A percentile compares a stretch with the other conserved stretches of the same genome.
phyloP scores from a whole-genome alignment of 2,888 invertebrate species.

The Nephrotoma guestfalica region DNA sequence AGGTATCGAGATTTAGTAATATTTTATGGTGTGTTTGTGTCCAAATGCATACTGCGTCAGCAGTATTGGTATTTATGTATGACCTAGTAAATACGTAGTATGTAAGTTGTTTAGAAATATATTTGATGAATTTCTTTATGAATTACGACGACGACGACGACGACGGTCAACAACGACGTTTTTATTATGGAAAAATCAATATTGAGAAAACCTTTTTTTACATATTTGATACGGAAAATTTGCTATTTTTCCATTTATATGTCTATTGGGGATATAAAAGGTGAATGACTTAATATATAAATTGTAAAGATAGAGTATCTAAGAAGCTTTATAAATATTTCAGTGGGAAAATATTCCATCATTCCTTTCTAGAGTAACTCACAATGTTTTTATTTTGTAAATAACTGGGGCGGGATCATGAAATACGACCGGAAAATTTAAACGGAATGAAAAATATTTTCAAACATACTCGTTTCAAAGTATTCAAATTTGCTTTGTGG shows the following conservation, averaged over 20 bases:
- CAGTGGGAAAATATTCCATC: too few relatives aligned
- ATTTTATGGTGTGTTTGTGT: not conserved
- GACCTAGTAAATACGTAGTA: not conserved
- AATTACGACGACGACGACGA: not conserved
- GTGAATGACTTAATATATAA: too few relatives aligned
- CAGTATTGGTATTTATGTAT: not conserved
- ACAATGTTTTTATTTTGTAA: too few relatives aligned
- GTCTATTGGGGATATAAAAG: not conserved
- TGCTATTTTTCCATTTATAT: not conserved
- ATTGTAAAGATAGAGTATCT: too few relatives aligned
- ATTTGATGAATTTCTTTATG: not conserved
- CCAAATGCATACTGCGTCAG: not conserved
- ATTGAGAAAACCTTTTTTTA: not conserved
- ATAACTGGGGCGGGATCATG: too few relatives aligned
- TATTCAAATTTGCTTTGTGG: too few relatives aligned
- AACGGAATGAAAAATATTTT: too few relatives aligned
- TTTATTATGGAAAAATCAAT: not conserved
- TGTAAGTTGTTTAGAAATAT: not conserved
- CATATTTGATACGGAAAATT: not conserved
- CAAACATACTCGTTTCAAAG: too few relatives aligned
- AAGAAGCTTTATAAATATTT: too few relatives aligned
- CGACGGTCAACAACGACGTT: not conserved
- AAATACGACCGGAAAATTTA: too few relatives aligned
- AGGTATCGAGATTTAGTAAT: not conserved
- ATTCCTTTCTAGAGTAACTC: too few relatives aligned